These are phyloP conservation scores for Dermatemys mawii DNA, from an alignment of 2,113 vertebrate species.

Conservation along the genomic window DNA sequence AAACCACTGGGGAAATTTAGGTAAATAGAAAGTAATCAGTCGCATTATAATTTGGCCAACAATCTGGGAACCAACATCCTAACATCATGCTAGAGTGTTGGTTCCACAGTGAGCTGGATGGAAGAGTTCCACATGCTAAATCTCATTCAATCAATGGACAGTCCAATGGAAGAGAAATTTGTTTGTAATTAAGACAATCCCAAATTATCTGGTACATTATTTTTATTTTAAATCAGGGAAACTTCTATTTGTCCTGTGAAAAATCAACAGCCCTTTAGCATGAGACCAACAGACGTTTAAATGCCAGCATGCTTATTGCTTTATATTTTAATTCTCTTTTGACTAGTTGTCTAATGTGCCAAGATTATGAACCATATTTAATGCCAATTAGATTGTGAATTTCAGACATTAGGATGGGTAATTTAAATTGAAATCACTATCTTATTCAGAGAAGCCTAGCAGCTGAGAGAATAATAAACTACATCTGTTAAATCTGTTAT, in stretches of 20 bases:
- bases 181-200: not conserved
- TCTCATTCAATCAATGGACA: not conserved
- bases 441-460: slow-evolving; percentile 5
- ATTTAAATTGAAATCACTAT: accelerated
- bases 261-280: not conserved
- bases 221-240: not conserved
- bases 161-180: not conserved
- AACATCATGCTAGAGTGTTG: not conserved
- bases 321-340: not conserved
- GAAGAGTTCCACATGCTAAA: accelerated
- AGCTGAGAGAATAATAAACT: slow-evolving; percentile 53
- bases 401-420: not conserved
- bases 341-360: not conserved
- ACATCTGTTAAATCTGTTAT: slow-evolving; percentile 41
- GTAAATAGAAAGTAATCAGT: not conserved
- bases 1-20: not conserved
- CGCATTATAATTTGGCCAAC: accelerated
- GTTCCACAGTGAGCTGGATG: not conserved
- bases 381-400: not conserved
- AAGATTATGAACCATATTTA: not conserved
- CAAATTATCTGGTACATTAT: accelerated
- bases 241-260: not conserved
- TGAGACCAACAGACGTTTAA: not conserved
- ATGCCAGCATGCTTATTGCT: not conserved
- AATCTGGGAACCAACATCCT: not conserved